Evolutionary conservation across 2,888 invertebrate species (phyloP).

Genomic region (Lingula anatina): DNA sequence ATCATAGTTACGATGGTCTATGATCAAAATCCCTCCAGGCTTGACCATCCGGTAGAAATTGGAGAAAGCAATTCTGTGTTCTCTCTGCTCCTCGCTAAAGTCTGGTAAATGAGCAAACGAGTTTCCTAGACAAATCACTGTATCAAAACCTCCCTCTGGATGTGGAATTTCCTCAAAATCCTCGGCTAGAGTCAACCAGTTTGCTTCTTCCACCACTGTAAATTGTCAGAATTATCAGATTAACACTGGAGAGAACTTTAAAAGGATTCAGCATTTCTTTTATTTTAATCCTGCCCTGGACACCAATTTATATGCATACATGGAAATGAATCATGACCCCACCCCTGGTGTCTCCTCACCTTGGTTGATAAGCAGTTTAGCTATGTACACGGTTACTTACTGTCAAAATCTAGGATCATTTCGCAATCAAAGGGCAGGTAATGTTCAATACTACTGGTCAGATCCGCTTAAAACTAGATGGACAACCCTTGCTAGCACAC

Average conservation of each 20-base stretch:
- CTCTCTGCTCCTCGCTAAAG: slow-evolving; percentile 42
- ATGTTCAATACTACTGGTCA: no score
- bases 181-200: slow-evolving; percentile 76
- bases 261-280: neutral
- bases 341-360: no score
- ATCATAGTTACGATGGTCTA: slow-evolving; percentile 87
- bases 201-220: slow-evolving; percentile 84
- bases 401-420: no score
- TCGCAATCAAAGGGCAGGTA: no score
- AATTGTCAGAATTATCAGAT: neutral
- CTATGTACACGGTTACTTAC: no score
- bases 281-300: neutral
- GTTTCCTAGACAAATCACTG: slow-evolving; percentile 84
- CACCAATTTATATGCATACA: neutral
- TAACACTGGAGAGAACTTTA: no score
- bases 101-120: slow-evolving; percentile 87
- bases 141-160: slow-evolving; percentile 66
- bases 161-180: slow-evolving; percentile 60
- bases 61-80: slow-evolving; percentile 58
- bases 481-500: no score
- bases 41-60: slow-evolving; percentile 80
- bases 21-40: slow-evolving; percentile 77
- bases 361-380: no score
- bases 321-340: neutral
- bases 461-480: no score